These are phyloP conservation scores for Porites lobata DNA, from an alignment of 92 coral and sea anemone genomes.

Conservation along the genomic window DNA sequence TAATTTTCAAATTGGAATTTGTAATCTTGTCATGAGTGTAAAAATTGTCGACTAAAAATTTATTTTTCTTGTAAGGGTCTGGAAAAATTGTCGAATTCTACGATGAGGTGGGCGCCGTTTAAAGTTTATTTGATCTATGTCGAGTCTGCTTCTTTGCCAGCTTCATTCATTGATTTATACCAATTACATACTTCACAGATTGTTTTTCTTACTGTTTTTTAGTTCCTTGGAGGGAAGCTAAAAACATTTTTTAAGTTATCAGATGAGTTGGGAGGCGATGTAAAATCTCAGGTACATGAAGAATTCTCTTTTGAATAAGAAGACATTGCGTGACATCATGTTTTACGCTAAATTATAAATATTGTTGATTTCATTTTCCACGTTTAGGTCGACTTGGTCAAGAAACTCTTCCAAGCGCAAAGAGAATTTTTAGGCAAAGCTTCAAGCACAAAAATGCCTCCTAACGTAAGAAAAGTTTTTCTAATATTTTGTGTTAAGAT, in stretches of 20 bases:
- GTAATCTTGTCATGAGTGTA: too few species aligned
- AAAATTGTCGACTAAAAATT: neutral
- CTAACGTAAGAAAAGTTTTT: slow-evolving; percentile 45
- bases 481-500: neutral
- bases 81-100: slow-evolving; percentile 58
- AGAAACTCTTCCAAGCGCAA: slow-evolving; percentile 67
- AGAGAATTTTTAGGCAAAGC: slow-evolving; percentile 65
- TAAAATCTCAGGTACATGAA: slow-evolving; percentile 61
- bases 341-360: neutral
- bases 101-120: slow-evolving; percentile 48
- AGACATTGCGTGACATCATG: slow-evolving; percentile 35
- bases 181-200: neutral
- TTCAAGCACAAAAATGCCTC: slow-evolving; percentile 64
- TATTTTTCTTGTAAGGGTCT: slow-evolving; percentile 19
- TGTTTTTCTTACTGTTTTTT: neutral
- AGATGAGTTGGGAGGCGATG: slow-evolving; percentile 79
- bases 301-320: neutral
- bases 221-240: slow-evolving; percentile 76
- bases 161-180: neutral
- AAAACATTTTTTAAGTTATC: slow-evolving; percentile 64
- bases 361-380: slow-evolving; percentile 4
- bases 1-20: neutral
- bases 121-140: neutral
- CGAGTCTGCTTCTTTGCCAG: slow-evolving; percentile 15
- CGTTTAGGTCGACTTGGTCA: slow-evolving; percentile 65